Conservation (phyloP, 2,797 vertebrate species). For the Sarcoramphus papa region DNA sequence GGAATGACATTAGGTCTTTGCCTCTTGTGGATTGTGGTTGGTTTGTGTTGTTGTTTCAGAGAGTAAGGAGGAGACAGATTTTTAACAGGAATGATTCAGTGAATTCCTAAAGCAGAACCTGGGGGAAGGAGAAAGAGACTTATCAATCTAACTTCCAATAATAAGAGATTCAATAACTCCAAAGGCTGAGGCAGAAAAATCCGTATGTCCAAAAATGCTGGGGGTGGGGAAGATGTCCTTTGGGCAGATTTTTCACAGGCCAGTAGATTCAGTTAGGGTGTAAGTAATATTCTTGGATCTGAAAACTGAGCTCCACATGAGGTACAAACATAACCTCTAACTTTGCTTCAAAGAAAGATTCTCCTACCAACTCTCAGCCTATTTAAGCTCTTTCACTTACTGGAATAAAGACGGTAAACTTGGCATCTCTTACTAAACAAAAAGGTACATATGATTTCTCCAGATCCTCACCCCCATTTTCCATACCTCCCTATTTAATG, state of each 20-base stretch:
- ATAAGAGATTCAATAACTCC: neutral
- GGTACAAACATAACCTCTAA: neutral
- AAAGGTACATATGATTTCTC: neutral
- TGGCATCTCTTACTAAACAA: neutral
- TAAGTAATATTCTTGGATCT: neutral
- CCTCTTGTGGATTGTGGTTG: neutral
- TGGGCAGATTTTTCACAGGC: neutral
- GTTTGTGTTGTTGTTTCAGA: neutral
- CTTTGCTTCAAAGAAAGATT: neutral
- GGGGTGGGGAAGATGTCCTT: fast-evolving
- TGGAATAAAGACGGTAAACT: neutral
- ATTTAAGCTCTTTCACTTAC: neutral
- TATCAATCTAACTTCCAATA: neutral
- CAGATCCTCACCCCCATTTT: neutral
- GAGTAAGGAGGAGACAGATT: neutral
- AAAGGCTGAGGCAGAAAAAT: neutral
- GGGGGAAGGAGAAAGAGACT: neutral
- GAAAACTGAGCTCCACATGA: neutral
- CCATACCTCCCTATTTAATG: neutral
- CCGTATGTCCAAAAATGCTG: neutral
- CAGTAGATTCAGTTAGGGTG: neutral
- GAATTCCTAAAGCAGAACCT: neutral
- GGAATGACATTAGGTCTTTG: neutral
- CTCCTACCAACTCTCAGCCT: neutral
- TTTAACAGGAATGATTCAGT: neutral